phyloP scores from a whole-genome alignment of 1,140 invertebrate genomes.

The Condylostylus longicornis region DNA sequence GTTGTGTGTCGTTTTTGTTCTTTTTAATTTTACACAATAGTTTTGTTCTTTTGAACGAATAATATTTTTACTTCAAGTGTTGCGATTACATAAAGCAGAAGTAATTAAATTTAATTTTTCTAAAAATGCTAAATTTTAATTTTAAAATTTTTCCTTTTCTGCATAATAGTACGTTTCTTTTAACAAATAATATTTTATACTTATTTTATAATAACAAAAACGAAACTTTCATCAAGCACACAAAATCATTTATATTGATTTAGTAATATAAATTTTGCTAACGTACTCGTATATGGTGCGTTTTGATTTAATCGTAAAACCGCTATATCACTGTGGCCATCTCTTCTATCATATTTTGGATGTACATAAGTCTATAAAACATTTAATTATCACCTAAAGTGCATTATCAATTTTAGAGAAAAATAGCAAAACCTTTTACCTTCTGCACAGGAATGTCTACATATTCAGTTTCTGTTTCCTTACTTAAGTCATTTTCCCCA shows the following conservation, averaged over 20 bases:
- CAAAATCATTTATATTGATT: background rate
- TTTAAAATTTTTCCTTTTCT: too few relatives aligned
- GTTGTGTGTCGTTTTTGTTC: too few relatives aligned
- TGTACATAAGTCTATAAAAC: slow-evolving; percentile 10
- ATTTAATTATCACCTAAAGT: background rate
- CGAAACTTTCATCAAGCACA: too few relatives aligned
- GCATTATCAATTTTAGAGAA: background rate
- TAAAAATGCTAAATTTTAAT: too few relatives aligned
- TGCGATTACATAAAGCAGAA: too few relatives aligned
- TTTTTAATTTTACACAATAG: too few relatives aligned
- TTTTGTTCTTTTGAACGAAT: too few relatives aligned
- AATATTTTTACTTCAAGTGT: too few relatives aligned
- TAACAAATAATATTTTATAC: too few relatives aligned
- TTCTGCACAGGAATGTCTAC: slow-evolving; percentile 16
- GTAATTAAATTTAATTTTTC: too few relatives aligned
- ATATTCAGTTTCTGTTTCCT: slow-evolving; percentile 18
- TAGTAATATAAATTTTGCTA: slow-evolving; percentile 1
- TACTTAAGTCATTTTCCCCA: slow-evolving; percentile 26
- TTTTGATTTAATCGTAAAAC: slow-evolving; percentile 21
- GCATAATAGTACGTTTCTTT: too few relatives aligned
- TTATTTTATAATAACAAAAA: too few relatives aligned
- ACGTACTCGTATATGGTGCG: slow-evolving; percentile 14
- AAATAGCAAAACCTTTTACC: slow-evolving; percentile 2
- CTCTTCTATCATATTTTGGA: slow-evolving; percentile 16
- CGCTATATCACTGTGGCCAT: slow-evolving; percentile 25